Evolutionary conservation across 2,113 vertebrate genomes (phyloP).

Genomic region (Dromiciops gliroides): DNA sequence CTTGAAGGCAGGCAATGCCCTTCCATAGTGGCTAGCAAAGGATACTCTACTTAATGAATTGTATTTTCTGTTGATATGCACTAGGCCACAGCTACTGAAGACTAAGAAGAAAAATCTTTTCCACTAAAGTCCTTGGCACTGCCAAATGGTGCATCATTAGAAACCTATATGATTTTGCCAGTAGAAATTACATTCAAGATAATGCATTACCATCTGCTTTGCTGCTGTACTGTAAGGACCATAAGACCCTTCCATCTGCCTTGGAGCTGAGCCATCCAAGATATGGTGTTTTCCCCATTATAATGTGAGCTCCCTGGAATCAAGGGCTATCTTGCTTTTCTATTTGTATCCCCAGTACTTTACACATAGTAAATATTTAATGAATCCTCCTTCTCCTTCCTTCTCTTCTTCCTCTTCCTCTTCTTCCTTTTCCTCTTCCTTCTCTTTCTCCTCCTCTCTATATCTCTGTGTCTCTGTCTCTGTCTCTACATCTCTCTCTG

Average conservation of each 20-base stretch:
- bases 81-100: not conserved
- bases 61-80: not conserved
- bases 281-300: not conserved
- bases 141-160: not conserved
- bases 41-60: not conserved
- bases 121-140: not conserved
- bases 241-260: not conserved
- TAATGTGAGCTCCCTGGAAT: not conserved
- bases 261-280: not conserved
- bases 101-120: not conserved
- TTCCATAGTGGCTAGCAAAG: not conserved
- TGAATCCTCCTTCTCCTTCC: not conserved
- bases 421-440: not conserved
- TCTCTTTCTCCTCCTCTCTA: not conserved
- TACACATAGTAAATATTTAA: not conserved
- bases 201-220: not conserved
- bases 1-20: not conserved
- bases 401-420: not conserved
- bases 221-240: not conserved
- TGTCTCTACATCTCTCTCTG: not conserved
- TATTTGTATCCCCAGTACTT: not conserved
- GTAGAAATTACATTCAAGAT: not conserved
- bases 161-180: not conserved
- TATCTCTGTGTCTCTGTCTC: not conserved
- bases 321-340: not conserved